These are phyloP conservation scores for Troglohyphantes excavatus DNA, from an alignment of 2,888 invertebrate species.

Conservation along the genomic window DNA sequence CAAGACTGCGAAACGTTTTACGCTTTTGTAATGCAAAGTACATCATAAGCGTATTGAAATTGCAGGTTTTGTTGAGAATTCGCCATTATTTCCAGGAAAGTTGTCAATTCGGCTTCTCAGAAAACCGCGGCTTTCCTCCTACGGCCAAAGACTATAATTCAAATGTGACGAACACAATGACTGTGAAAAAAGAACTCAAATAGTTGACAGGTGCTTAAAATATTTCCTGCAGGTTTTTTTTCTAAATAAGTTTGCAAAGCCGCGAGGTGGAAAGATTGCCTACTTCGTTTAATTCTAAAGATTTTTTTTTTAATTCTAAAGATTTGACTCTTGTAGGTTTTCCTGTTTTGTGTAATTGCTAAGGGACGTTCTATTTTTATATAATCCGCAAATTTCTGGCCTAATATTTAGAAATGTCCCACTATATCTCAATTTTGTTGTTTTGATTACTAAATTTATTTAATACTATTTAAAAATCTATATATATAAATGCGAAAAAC, in stretches of 20 bases:
- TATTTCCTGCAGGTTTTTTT: constrained; percentile 6
- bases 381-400: too few relatives aligned
- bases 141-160: constrained; percentile 13
- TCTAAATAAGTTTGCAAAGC: neutral
- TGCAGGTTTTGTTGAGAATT: constrained; percentile 10
- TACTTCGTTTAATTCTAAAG: too few relatives aligned
- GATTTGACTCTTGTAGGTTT: too few relatives aligned
- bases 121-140: neutral
- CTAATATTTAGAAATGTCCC: too few relatives aligned
- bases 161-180: neutral
- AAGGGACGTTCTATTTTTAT: too few relatives aligned
- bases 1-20: neutral
- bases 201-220: neutral
- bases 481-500: too few relatives aligned
- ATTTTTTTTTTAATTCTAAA: too few relatives aligned
- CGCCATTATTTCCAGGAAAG: constrained; percentile 27
- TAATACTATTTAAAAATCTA: too few relatives aligned
- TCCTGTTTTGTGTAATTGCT: neutral
- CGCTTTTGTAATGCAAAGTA: neutral
- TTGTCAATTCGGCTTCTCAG: neutral
- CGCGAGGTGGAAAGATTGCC: neutral
- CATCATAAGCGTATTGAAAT: constrained; percentile 10
- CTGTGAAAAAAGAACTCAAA: neutral
- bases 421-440: too few relatives aligned
- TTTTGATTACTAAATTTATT: too few relatives aligned